A percentile compares a stretch with the other conserved stretches of the same genome.
Evolutionary conservation across 2,888 invertebrate genomes (phyloP).

Genomic region (Nowickia ferox): DNA sequence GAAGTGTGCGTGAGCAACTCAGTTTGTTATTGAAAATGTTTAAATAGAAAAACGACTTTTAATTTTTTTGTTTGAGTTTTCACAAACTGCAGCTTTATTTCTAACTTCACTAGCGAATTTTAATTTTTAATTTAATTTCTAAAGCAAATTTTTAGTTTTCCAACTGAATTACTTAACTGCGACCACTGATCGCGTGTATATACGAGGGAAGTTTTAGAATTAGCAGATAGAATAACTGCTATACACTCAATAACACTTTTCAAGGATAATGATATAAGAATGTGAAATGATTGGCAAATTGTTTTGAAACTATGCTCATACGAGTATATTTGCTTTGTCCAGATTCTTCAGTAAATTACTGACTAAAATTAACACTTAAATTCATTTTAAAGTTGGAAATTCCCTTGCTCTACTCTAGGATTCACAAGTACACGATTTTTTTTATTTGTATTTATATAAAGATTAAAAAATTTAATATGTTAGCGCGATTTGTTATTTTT

Average conservation of each 20-base stretch:
- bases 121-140: neutral
- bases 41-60: constrained; percentile 48
- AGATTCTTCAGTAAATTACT: neutral
- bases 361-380: neutral
- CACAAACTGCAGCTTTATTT: neutral
- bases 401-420: neutral
- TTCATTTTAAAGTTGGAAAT: neutral
- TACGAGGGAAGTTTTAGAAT: too few relatives aligned
- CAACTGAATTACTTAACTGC: too few relatives aligned
- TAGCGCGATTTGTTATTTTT: neutral
- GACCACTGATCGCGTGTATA: too few relatives aligned
- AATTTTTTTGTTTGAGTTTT: neutral
- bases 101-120: neutral
- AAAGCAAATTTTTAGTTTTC: too few relatives aligned
- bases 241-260: too few relatives aligned
- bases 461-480: neutral
- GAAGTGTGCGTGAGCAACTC: constrained; percentile 38
- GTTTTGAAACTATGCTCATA: too few relatives aligned
- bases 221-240: too few relatives aligned
- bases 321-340: neutral
- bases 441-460: neutral
- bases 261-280: too few relatives aligned
- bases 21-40: constrained; percentile 48
- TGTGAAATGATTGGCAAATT: too few relatives aligned
- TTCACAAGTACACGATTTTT: neutral